Percentiles rank a stretch among this genome's conserved stretches.
Conservation (phyloP, 1,140 invertebrate species). For the Tetragnatha versicolor region DNA sequence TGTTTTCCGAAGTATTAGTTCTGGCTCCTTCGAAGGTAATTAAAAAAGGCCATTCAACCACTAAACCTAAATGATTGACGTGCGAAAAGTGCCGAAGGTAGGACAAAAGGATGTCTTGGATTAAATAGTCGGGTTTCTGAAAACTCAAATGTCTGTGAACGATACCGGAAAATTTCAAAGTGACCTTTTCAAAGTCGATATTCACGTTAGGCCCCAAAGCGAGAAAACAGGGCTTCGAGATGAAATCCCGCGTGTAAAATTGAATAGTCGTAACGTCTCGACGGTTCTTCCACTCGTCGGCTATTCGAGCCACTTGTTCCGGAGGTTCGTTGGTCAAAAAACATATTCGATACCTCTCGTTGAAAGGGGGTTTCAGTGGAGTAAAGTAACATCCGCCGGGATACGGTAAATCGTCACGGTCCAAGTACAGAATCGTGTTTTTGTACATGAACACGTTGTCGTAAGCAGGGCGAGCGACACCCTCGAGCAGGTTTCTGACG, state of each 20-base stretch:
- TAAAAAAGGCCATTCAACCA: neutral
- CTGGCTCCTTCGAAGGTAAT: neutral
- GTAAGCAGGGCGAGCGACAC: neutral
- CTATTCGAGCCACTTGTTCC: neutral
- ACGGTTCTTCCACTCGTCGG: neutral
- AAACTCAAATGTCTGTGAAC: neutral
- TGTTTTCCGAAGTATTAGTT: neutral
- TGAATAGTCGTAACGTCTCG: neutral
- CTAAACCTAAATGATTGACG: neutral
- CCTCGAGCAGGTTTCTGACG: neutral
- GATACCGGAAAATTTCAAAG: neutral
- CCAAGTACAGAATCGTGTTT: neutral
- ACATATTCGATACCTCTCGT: neutral
- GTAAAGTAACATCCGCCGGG: slow-evolving; percentile 7
- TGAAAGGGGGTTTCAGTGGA: too few relatives aligned
- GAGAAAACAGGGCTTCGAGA: neutral
- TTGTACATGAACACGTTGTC: slow-evolving; percentile 15
- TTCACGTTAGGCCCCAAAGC: neutral
- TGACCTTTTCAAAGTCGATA: neutral
- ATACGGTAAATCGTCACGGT: neutral
- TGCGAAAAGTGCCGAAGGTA: neutral
- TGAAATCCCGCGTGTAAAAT: neutral
- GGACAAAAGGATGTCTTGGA: neutral
- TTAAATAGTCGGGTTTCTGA: neutral
- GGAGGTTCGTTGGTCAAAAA: neutral